phyloP scores from a whole-genome alignment of 2,888 invertebrate genomes.

The Agrotis puta region DNA sequence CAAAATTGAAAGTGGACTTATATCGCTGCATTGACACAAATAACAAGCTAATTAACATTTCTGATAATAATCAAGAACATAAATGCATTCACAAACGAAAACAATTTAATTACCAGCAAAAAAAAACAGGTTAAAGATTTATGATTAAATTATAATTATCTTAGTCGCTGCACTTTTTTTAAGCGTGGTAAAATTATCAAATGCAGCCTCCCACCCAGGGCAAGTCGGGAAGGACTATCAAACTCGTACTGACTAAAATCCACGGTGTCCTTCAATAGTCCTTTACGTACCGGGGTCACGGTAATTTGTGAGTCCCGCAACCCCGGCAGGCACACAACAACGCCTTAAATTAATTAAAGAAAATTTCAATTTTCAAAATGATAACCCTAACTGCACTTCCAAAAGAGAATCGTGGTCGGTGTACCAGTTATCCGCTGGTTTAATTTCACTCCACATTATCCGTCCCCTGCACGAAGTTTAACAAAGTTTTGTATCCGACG shows the following conservation, averaged over 20 bases:
- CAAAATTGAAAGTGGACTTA: neutral
- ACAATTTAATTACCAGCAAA: slow-evolving; percentile 17
- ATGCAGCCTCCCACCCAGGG: no score
- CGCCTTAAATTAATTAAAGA: no score
- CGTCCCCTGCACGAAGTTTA: slow-evolving; percentile 69
- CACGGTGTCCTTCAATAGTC: no score
- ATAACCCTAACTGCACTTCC: slow-evolving; percentile 10
- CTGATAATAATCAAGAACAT: slow-evolving; percentile 15
- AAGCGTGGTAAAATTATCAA: no score
- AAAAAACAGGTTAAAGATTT: slow-evolving; percentile 32
- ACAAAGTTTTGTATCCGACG: slow-evolving; percentile 74
- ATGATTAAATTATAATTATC: slow-evolving; percentile 31
- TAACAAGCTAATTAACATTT: neutral
- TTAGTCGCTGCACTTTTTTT: slow-evolving; percentile 11
- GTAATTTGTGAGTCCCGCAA: no score
- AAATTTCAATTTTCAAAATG: neutral
- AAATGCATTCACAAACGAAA: slow-evolving; percentile 11
- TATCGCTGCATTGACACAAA: neutral
- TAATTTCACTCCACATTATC: slow-evolving; percentile 70
- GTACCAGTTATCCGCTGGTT: slow-evolving; percentile 50
- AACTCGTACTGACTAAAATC: no score
- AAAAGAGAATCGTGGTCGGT: slow-evolving; percentile 17
- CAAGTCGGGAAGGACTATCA: no score
- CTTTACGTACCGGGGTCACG: no score
- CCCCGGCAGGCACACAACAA: no score